Evolutionary conservation across 2,113 vertebrate species (phyloP).

Genomic region (Cottus gobio): DNA sequence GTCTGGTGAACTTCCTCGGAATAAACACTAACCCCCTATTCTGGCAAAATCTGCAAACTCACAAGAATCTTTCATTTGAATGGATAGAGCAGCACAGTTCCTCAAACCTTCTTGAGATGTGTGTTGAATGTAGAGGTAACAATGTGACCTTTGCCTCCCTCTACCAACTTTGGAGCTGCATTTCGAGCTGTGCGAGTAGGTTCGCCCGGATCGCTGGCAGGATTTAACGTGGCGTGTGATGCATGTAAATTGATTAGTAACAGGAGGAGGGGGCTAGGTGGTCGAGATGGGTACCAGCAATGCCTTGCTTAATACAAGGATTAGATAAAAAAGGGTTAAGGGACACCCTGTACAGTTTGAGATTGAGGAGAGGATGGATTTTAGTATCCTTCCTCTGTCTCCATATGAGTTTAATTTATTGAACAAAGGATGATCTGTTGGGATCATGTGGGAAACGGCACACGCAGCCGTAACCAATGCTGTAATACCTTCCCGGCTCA

Average conservation of each 20-base stretch:
- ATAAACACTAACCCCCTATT: conserved; percentile 14
- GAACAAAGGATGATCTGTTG: conserved; percentile 59
- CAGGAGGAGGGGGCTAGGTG: conserved; percentile 30
- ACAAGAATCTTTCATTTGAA: not conserved
- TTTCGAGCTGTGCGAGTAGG: conserved; percentile 36
- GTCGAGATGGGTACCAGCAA: conserved; percentile 19
- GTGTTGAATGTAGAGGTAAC: not conserved
- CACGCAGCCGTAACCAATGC: conserved; percentile 50
- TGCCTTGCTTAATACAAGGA: conserved; percentile 15
- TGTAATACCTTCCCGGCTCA: conserved; percentile 17
- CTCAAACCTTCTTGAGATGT: not conserved
- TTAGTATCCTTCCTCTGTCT: conserved; percentile 13
- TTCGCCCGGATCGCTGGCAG: conserved; percentile 31
- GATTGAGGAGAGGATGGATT: conserved; percentile 4
- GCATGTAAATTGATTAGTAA: conserved; percentile 68
- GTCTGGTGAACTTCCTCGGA: conserved; percentile 6
- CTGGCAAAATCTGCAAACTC: not conserved
- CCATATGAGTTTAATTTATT: conserved; percentile 29
- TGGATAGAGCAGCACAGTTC: not conserved
- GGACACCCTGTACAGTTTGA: conserved; percentile 1
- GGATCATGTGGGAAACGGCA: conserved; percentile 47
- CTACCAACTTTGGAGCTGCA: conserved; percentile 5
- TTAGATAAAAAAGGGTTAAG: not conserved
- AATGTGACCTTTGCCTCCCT: conserved; percentile 2
- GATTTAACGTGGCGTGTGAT: conserved; percentile 51